Base-by-base conservation (phyloP, 2,888 invertebrate genomes). In the Cheilosia pagana region DNA sequence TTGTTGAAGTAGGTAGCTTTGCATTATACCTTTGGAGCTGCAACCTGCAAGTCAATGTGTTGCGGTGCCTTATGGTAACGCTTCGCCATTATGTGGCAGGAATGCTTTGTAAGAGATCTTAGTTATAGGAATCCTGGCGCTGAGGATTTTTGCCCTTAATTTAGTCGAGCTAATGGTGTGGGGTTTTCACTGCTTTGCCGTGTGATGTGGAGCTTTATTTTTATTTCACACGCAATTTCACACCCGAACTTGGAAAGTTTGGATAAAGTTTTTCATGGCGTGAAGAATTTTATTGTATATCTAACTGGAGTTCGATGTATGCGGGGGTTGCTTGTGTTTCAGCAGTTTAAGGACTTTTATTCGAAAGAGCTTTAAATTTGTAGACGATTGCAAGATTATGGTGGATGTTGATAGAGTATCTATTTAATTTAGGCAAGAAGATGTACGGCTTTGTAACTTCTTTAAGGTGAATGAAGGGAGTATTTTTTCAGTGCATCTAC, bases 181-280 rank as follows among this genome's bases (percentile, higher is more conserved):
- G 23, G 48, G 28, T 39, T 53, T 63, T 48, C 19, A 67, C 59
- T 65, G 45, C 23, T 76, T 65, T 8, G 28, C 55, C 71, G 71
- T 77, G 60, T 59, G 41, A 65, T 76, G 53, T 16, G 59, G 59
- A n/a, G 53, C 16, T 77, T 70, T 70, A 48, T 71, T 67, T 71
- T 71, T 67, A 62, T 39, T 77, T 77, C 72, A 82, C 82, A 82
- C 67, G 62, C 82, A 72, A 82, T 82, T 82, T 82, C 77, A 82
- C 82, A 82, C 77, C 55, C 62, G 16, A 57, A 72, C 62, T 82
- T 77, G 65, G 72, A 72, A 82, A 72, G 77, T 77, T 81, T 67
- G n/a, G 41, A 14, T 62, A 68, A 68, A 68, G 52, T 78, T 81
- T 72, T 60, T 62, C 19, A 16, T 67, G 23, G 75, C 41, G 25